A percentile compares a stretch with the other conserved stretches of the same genome.
Evolutionary conservation across 2,888 invertebrate genomes (phyloP).

Genomic region (Lymantria dispar): DNA sequence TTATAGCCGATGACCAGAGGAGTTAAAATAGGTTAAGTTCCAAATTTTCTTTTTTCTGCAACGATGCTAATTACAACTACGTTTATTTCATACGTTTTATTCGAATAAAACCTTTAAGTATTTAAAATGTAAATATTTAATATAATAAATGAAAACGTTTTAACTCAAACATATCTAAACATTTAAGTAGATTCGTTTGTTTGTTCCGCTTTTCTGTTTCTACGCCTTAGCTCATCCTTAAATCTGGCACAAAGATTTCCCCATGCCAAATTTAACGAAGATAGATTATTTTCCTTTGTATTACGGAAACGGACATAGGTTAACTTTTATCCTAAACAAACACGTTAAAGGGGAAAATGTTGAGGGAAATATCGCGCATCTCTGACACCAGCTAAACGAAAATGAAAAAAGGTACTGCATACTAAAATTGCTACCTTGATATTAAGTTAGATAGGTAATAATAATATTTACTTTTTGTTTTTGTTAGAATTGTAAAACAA

Average conservation of each 20-base stretch:
- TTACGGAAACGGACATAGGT: neutral
- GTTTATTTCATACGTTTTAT: no score
- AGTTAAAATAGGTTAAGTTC: no score
- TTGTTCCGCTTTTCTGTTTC: neutral
- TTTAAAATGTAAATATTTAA: no score
- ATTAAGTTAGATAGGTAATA: neutral
- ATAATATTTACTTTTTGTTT: neutral
- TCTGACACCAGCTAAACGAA: neutral
- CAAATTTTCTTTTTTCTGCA: no score
- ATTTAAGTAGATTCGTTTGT: neutral
- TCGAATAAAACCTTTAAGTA: no score
- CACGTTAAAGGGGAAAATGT: neutral
- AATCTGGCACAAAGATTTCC: neutral
- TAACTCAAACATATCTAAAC: neutral
- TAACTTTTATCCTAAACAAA: conserved; percentile 1
- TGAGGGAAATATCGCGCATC: neutral
- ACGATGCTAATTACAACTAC: no score
- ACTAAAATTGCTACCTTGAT: neutral
- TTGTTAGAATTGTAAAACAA: no score
- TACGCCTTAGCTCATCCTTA: neutral
- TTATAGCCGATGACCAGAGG: no score
- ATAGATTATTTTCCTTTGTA: neutral
- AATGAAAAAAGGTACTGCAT: neutral
- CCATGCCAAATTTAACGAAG: neutral
- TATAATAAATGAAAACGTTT: no score